Evolutionary conservation across 2,888 invertebrate genomes (phyloP).

Genomic region (Leuctra nigra): DNA sequence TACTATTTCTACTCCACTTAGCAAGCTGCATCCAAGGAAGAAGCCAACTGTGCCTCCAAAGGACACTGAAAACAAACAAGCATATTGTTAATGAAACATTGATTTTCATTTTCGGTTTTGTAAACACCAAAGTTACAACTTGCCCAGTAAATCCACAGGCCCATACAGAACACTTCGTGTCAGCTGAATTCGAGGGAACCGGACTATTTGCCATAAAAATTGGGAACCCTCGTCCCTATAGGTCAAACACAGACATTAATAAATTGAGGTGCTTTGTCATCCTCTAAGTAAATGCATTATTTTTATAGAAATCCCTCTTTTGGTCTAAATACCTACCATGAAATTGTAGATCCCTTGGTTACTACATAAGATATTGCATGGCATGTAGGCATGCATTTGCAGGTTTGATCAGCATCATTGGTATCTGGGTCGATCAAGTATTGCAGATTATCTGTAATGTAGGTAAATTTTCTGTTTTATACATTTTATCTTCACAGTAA

Average conservation of each 20-base stretch:
- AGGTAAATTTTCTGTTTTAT: too few relatives aligned
- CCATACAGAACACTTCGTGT: constrained; percentile 3
- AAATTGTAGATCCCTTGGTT: background rate
- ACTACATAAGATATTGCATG: background rate
- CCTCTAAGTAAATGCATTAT: background rate
- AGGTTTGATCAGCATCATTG: background rate
- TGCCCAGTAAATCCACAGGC: background rate
- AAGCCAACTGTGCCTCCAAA: constrained; percentile 10
- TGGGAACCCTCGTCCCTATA: background rate
- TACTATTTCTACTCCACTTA: constrained; percentile 7
- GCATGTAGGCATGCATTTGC: constrained; percentile 5
- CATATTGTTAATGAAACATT: background rate
- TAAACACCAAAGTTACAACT: background rate
- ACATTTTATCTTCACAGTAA: too few relatives aligned
- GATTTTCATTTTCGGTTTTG: background rate
- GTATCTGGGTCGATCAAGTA: background rate
- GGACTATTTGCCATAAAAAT: background rate
- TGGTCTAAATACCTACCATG: background rate
- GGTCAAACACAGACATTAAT: too few relatives aligned
- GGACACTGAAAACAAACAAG: background rate
- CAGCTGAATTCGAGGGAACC: background rate
- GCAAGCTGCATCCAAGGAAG: constrained; percentile 15
- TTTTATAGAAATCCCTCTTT: background rate
- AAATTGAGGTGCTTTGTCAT: background rate
- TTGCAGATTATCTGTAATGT: background rate